Conservation (phyloP, 2,888 invertebrate genomes). For the Ochropacha duplaris region DNA sequence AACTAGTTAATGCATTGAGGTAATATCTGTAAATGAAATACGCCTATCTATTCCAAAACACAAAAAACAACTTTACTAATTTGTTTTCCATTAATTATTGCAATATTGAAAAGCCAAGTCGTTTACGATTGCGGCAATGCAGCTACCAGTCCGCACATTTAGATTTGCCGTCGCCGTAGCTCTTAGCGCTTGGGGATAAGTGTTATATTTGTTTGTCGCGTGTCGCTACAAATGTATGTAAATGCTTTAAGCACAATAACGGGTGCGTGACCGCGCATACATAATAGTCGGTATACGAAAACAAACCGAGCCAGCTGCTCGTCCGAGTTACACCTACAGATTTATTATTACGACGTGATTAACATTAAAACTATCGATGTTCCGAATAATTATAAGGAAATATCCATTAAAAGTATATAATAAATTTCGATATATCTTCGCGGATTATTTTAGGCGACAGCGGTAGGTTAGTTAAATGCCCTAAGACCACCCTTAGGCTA, state of each 20-base stretch:
- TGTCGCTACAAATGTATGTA: constrained; percentile 17
- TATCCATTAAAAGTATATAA: background rate
- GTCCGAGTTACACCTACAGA: constrained; percentile 21
- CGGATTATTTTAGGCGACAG: background rate
- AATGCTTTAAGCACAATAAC: constrained; percentile 51
- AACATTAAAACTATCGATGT: constrained; percentile 19
- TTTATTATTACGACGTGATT: constrained; percentile 57
- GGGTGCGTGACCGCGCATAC: constrained; percentile 63
- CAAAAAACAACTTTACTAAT: background rate
- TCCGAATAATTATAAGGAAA: background rate
- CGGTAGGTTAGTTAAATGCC: no score
- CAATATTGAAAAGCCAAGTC: constrained; percentile 50
- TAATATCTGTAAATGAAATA: background rate
- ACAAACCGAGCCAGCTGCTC: constrained; percentile 28
- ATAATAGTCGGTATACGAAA: constrained; percentile 23
- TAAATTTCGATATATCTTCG: background rate
- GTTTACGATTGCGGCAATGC: constrained; percentile 48
- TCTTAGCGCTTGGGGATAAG: constrained; percentile 9
- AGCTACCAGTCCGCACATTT: constrained; percentile 28
- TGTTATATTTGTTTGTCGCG: constrained; percentile 4
- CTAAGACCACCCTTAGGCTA: no score
- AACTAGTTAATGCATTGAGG: background rate
- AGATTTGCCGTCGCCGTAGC: constrained; percentile 14
- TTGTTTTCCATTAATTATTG: constrained; percentile 40
- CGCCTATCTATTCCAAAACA: background rate